Conservation (phyloP, 2,888 invertebrate genomes). For the Heliconius erato region DNA sequence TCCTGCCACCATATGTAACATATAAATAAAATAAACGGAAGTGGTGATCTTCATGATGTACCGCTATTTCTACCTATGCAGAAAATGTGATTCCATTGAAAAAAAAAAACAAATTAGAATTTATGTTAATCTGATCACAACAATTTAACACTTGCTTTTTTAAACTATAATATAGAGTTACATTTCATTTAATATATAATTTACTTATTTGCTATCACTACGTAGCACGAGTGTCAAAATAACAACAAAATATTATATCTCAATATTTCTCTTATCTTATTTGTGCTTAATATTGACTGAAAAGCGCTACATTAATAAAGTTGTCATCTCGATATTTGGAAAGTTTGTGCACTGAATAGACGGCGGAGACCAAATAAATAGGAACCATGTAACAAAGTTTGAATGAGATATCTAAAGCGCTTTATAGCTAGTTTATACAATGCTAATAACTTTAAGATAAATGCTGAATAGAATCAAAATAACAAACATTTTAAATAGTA, state of each 20-base stretch:
- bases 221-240: too few species aligned
- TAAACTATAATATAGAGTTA: too few species aligned
- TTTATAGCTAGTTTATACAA: conserved; percentile 4
- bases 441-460: conserved; percentile 2
- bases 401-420: conserved; percentile 21
- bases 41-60: too few species aligned
- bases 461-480: conserved; percentile 3
- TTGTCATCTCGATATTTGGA: conserved; percentile 72
- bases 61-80: too few species aligned
- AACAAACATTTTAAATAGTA: background rate
- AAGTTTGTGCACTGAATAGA: conserved; percentile 57
- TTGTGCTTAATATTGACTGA: conserved; percentile 1
- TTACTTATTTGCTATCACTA: too few species aligned
- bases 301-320: conserved; percentile 57
- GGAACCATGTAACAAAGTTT: conserved; percentile 26
- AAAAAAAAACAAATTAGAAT: too few species aligned
- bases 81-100: too few species aligned
- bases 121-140: too few species aligned
- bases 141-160: too few species aligned
- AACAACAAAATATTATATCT: background rate
- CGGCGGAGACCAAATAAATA: conserved; percentile 42
- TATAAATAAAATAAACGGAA: too few species aligned
- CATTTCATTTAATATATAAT: too few species aligned
- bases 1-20: too few species aligned
- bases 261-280: background rate